Conservation (phyloP, 2,113 vertebrate genomes). For the human region GRCh38 chr4:12254501-12255000, state of each 20-base stretch:
- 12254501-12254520: not conserved
- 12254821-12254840: not conserved
- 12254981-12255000: not conserved
- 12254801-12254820: not conserved
- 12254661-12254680: not conserved
- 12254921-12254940: not conserved
- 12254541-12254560: not conserved
- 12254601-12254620: not conserved
- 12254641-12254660: not conserved
- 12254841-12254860: not conserved
- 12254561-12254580: not conserved
- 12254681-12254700: not conserved
- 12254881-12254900: not conserved
- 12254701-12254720: not conserved
- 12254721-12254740: not conserved
- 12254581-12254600: not conserved
- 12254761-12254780: not conserved
- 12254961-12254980: not conserved
- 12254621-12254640: accelerated
- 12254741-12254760: not conserved
- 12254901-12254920: not conserved
- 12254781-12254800: accelerated
- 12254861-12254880: not conserved
- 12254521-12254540: not conserved
- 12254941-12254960: not conserved